Evolutionary conservation across 2,113 vertebrate genomes (phyloP), one percentile per base, ranked within the genome.

Genomic region (Seriola quinqueradiata): DNA sequence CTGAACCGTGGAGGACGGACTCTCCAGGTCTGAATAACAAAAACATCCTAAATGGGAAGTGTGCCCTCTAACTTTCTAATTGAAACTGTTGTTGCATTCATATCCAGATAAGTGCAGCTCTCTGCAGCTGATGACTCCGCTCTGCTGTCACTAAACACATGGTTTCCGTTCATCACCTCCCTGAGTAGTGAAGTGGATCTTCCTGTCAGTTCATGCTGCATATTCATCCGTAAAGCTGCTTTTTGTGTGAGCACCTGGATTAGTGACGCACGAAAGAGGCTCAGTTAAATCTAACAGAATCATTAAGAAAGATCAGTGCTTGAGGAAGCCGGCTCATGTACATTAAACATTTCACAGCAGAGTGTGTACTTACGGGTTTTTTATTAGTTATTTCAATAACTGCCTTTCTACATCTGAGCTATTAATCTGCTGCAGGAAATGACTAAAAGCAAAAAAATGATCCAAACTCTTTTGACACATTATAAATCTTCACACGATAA

Each of bases 241-340:
- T 81, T 89, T 87, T 92, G 89, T 92, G 75, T 0, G 11, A 88
- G 66, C 91, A 92, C 88, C 91, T 92, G 90, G 79, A 67, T 58
- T 0, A 38, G 73, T 78, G 83, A 83, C 50, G 73, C 69, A 71
- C 2, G 0, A 28, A 72, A 61, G 70, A 48, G 17, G 28, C 66
- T 23, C 28, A 21, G 25, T 40, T 12, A 70, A 74, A 34, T 1
- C 32, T 0, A 70, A 28, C 5, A 9, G 2, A 81, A 79, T 79
- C 55, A n/a, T 76, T 61, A 21, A 44, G 42, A 65, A 76, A 50
- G 34, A 52, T 28, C 0, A 12, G 34, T 8, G 68, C 67, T 76
- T 78, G 25, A 77, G 64, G 63, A 67, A 76, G 54, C 55, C 0
- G 55, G 55, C 13, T 48, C n/a, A 46, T 21, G 9, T 46, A 79